Evolutionary conservation across 2,888 invertebrate genomes (phyloP).

Genomic region (Aspidiotus rigidus): DNA sequence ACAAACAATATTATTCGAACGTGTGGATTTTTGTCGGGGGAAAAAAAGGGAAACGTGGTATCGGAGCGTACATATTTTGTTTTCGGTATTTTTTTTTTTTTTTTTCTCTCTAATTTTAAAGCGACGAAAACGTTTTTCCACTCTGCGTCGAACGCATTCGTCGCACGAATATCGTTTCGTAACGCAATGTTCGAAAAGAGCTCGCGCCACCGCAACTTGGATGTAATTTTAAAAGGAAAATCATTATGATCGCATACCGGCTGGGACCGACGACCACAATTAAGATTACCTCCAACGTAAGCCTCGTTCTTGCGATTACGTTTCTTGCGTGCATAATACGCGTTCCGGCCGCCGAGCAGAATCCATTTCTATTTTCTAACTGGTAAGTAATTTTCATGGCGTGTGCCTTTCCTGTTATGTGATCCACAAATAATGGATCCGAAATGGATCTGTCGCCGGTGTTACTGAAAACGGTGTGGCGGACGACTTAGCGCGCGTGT

Average conservation of each 20-base stretch:
- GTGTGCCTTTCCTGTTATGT: no score
- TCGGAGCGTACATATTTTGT: no score
- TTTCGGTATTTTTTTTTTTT: no score
- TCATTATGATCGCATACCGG: not conserved
- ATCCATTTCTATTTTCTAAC: constrained; percentile 7
- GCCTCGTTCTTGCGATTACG: constrained; percentile 5
- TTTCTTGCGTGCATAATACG: constrained; percentile 18
- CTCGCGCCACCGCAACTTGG: not conserved
- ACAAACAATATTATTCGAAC: no score
- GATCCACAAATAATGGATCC: no score
- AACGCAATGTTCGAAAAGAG: constrained; percentile 11
- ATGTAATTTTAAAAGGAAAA: not conserved
- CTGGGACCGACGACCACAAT: not conserved
- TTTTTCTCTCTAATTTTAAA: no score
- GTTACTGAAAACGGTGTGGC: no score
- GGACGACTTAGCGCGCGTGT: no score
- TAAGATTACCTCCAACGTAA: not conserved
- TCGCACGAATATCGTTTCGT: constrained; percentile 16
- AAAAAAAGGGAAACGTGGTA: no score
- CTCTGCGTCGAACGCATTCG: constrained; percentile 4
- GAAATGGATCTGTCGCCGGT: no score
- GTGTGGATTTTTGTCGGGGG: no score
- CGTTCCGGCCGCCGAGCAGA: constrained; percentile 27
- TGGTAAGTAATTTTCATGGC: constrained; percentile 16
- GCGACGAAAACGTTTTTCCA: no score